phyloP scores from a whole-genome alignment of 2,797 vertebrate genomes.

The Sciurus vulgaris region DNA sequence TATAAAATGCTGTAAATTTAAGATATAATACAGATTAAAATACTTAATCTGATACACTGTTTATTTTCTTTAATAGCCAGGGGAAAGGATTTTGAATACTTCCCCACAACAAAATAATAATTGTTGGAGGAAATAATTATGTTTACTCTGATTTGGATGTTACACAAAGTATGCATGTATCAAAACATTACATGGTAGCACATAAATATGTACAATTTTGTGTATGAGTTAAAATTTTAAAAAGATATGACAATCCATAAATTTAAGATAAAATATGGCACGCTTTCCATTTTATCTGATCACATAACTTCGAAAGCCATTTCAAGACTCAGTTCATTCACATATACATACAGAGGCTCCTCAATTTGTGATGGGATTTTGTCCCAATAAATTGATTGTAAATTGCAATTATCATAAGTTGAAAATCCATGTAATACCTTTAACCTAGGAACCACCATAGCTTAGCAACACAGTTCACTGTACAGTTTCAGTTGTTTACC shows the following conservation, averaged over 20 bases:
- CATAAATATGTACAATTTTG: background rate
- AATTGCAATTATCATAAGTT: background rate
- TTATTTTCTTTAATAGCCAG: background rate
- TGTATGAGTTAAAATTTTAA: background rate
- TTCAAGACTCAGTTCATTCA: conserved; percentile 33
- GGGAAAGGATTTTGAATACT: background rate
- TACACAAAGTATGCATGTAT: background rate
- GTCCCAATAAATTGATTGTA: background rate
- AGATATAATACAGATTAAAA: background rate
- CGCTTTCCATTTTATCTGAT: conserved; percentile 31
- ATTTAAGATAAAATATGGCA: background rate
- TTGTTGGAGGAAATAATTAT: background rate
- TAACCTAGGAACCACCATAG: background rate
- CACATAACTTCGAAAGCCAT: conserved; percentile 32
- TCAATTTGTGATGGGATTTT: background rate
- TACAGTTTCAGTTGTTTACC: background rate
- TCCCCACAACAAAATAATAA: background rate
- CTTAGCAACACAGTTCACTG: background rate
- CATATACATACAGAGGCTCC: background rate
- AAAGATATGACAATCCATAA: background rate
- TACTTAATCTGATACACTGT: background rate
- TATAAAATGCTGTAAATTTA: background rate
- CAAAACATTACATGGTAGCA: background rate
- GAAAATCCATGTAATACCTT: background rate
- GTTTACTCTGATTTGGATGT: background rate